These are phyloP conservation scores for Epinotia nisella DNA, from an alignment of 2,888 invertebrate genomes.

Conservation along the genomic window DNA sequence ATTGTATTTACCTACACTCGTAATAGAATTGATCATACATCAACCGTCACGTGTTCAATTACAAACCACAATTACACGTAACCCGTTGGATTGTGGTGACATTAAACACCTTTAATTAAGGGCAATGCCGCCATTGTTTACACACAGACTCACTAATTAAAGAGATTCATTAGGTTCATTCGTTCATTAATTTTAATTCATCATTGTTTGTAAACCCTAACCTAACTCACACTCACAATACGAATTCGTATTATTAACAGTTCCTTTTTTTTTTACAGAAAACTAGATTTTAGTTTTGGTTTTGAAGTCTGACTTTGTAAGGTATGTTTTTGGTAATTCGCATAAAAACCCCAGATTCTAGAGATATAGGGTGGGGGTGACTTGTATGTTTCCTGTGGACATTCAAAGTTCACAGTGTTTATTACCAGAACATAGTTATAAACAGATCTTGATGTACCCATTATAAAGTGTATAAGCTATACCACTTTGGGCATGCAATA, in stretches of 20 bases:
- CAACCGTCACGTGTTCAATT: constrained; percentile 7
- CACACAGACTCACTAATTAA: constrained; percentile 1
- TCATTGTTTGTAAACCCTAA: not conserved
- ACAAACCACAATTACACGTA: constrained; percentile 6
- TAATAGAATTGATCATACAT: not conserved
- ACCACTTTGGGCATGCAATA: too few relatives aligned
- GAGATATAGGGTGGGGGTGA: too few relatives aligned
- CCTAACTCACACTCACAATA: not conserved
- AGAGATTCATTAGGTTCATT: constrained; percentile 6
- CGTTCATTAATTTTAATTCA: constrained; percentile 16
- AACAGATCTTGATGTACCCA: too few relatives aligned
- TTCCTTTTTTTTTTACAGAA: too few relatives aligned
- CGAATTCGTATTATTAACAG: not conserved
- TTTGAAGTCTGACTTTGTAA: too few relatives aligned
- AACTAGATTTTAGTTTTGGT: too few relatives aligned
- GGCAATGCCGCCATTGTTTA: constrained; percentile 17
- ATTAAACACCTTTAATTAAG: constrained; percentile 21
- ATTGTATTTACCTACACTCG: constrained; percentile 9
- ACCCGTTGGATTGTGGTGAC: not conserved
- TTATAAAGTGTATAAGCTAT: too few relatives aligned
- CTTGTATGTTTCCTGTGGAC: too few relatives aligned
- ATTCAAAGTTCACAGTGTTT: too few relatives aligned
- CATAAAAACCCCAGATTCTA: too few relatives aligned
- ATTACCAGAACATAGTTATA: too few relatives aligned
- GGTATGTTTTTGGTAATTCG: not conserved